Conservation (phyloP, 2,113 vertebrate species). For the Larimichthys crocea region DNA sequence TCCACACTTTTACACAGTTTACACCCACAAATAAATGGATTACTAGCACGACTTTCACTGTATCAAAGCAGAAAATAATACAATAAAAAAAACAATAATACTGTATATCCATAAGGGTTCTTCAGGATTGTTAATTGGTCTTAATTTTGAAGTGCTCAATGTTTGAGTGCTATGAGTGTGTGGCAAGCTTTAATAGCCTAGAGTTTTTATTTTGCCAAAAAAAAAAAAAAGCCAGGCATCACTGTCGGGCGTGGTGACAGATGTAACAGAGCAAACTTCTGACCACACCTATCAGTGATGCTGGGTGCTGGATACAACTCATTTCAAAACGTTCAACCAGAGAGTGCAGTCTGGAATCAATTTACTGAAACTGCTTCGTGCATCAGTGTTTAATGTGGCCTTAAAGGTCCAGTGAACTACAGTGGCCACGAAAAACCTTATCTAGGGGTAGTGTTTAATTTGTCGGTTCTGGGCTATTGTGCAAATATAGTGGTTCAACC, state of each 20-base stretch:
- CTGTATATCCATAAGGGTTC: background rate
- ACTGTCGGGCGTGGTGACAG: background rate
- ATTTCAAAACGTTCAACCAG: background rate
- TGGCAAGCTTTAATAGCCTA: background rate
- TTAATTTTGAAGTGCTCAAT: background rate
- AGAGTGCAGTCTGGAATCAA: background rate
- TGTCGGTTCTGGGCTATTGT: too few species aligned
- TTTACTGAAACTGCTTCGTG: background rate
- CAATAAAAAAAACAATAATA: background rate
- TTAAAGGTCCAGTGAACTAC: background rate
- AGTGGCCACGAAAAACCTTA: too few species aligned
- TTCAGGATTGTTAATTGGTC: background rate
- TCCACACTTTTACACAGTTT: background rate
- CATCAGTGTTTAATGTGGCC: background rate
- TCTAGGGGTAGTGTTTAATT: too few species aligned
- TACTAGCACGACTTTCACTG: slow-evolving; percentile 12
- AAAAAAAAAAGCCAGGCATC: background rate
- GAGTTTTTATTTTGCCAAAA: background rate
- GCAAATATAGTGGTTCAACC: too few species aligned
- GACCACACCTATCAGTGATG: background rate
- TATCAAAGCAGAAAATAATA: slow-evolving; percentile 14
- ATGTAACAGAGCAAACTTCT: background rate
- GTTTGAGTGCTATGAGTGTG: slow-evolving; percentile 4
- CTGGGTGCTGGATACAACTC: background rate
- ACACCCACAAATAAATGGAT: background rate